Conservation (phyloP, 1,140 invertebrate genomes). For the Macrocentrus cingulum region DNA sequence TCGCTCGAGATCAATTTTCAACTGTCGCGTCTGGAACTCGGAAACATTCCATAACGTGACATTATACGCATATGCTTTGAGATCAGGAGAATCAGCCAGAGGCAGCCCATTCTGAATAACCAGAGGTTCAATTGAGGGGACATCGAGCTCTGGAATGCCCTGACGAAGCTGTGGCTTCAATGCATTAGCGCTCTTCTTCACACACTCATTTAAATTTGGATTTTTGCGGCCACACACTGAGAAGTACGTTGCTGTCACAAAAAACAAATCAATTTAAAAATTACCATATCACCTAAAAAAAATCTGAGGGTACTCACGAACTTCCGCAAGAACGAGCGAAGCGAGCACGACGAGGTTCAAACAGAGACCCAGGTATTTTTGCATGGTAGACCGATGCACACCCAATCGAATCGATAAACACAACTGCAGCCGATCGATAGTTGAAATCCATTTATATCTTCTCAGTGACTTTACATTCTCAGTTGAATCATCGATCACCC, state of each 20-base stretch:
- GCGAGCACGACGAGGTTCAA: background rate
- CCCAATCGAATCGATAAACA: background rate
- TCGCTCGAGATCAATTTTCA: conserved; percentile 60
- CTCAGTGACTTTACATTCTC: background rate
- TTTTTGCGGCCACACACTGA: conserved; percentile 65
- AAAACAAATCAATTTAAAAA: background rate
- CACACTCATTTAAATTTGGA: conserved; percentile 62
- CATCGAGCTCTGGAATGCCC: conserved; percentile 67
- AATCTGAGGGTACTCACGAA: conserved; percentile 11
- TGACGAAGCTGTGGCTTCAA: conserved; percentile 57
- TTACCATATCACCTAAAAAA: too few relatives aligned
- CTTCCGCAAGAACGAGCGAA: background rate
- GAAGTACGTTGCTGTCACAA: conserved; percentile 61
- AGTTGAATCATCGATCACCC: conserved; percentile 14
- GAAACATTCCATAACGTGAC: conserved; percentile 59
- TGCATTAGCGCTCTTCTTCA: conserved; percentile 58
- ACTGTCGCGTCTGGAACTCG: conserved; percentile 55
- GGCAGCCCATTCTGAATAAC: conserved; percentile 54
- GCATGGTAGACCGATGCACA: background rate
- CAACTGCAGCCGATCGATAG: background rate
- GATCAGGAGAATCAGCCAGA: conserved; percentile 45
- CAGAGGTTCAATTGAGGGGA: conserved; percentile 67
- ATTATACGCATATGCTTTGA: conserved; percentile 57
- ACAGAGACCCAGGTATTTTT: background rate
- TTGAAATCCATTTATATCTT: conserved; percentile 3